Evolutionary conservation across 1,140 invertebrate species (phyloP).

Genomic region (Ectropis grisescens): DNA sequence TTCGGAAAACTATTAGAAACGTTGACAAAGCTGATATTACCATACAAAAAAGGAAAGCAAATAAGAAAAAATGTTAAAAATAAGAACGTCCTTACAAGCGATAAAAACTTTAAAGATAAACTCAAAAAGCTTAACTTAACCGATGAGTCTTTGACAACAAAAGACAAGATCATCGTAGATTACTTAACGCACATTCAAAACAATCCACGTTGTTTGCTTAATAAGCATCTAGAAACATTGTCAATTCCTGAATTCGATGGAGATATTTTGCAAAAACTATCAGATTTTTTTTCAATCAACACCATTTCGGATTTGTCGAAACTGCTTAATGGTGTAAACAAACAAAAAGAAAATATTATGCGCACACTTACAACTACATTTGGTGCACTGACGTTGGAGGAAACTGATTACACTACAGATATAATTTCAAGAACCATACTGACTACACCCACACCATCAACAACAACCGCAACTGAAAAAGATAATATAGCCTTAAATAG

Average conservation of each 20-base stretch:
- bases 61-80: constrained; percentile 25
- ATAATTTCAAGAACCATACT: not conserved
- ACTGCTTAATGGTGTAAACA: not conserved
- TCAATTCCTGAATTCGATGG: constrained; percentile 23
- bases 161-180: constrained; percentile 46
- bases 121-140: constrained; percentile 23
- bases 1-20: constrained; percentile 43
- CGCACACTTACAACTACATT: not conserved
- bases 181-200: constrained; percentile 41
- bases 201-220: constrained; percentile 34
- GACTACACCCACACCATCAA: constrained; percentile 7
- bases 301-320: constrained; percentile 33
- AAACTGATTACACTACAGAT: too few relatives aligned
- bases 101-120: constrained; percentile 18
- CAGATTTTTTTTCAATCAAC: constrained; percentile 50
- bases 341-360: too few relatives aligned
- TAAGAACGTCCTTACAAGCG: constrained; percentile 20
- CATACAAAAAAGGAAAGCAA: constrained; percentile 25
- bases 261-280: constrained; percentile 42
- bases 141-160: constrained; percentile 25
- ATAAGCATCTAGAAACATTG: constrained; percentile 8
- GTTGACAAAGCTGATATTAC: constrained; percentile 34
- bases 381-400: too few relatives aligned
- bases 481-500: constrained; percentile 4
- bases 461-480: constrained; percentile 3